Base-by-base conservation (phyloP, 2,888 invertebrate species). In the Erynnis tages region DNA sequence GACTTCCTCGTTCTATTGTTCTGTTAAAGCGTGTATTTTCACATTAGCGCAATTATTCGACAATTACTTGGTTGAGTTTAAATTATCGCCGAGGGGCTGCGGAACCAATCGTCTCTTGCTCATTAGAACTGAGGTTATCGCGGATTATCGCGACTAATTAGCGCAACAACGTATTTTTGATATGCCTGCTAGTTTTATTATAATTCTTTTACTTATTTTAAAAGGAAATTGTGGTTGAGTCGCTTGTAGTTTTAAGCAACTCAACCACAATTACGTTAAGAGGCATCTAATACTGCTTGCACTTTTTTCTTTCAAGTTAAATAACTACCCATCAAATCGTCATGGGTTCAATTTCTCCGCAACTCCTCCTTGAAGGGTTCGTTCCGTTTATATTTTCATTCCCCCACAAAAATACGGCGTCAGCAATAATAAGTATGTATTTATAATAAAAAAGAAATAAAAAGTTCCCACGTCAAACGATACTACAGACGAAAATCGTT, bases 31-130 rank as follows among this genome's bases (percentile, higher is more conserved):
- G 83, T 88, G 76, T 66, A 83, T 79, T 85, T 88, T 82, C 86
- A 83, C 80, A 76, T 87, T 86, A 86, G 69, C 85, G 85, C 83
- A 87, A 87, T 88, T 87, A 87, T 83, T 79, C 84, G 84, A 79
- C 78, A 81, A 87, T 88, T 87, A 87, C 79, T 78, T 76, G 85
- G 76, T 69, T 74, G 73, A 70, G 71, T 71, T 73, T 69, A 70
- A 77, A 79, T 82, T 76, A 80, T 74, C 69, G 76, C 69, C 71
- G 57, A 57, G 70, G 63, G 68, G 65, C 72, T 77, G 74, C 82
- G 78, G 63, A 67, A 64, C 78, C 65, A 82, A 86, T 83, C 71
- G 70, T 69, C 73, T 71, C 76, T 74, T 69, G 66, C 79, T 82
- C 79, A 85, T 85, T 85, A 85, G 67, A 68, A 56, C 60, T 63